phyloP scores from a whole-genome alignment of 1,140 invertebrate genomes.

The Trialeurodes vaporariorum region DNA sequence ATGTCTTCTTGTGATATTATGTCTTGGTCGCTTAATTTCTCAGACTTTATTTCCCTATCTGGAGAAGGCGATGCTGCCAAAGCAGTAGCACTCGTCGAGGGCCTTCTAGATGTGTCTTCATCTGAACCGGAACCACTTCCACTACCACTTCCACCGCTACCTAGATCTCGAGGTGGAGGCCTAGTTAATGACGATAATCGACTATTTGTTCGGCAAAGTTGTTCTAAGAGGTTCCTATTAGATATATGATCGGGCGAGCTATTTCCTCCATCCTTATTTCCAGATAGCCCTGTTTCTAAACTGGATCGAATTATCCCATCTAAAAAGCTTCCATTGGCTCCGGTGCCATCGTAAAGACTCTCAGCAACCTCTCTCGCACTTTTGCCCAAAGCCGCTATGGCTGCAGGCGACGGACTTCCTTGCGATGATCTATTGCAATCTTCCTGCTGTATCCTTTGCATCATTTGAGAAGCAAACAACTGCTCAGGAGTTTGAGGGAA shows the following conservation, averaged over 20 bases:
- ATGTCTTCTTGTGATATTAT: not conserved
- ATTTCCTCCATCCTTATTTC: slow-evolving; percentile 8
- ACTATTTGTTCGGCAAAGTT: not conserved
- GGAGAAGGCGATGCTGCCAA: not conserved
- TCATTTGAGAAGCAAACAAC: slow-evolving; percentile 68
- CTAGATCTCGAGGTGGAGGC: not conserved
- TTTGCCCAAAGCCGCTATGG: slow-evolving; percentile 36
- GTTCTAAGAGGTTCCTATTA: not conserved
- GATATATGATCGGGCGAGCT: not conserved
- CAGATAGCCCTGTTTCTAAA: slow-evolving; percentile 50
- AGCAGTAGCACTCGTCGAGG: not conserved
- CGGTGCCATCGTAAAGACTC: slow-evolving; percentile 45
- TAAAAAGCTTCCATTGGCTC: slow-evolving; percentile 58
- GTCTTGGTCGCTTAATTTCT: not conserved
- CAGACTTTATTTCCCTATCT: not conserved
- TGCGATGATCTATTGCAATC: slow-evolving; percentile 20
- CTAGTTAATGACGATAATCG: not conserved
- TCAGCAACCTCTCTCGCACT: slow-evolving; percentile 46
- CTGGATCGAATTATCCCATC: slow-evolving; percentile 70
- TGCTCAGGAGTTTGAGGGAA: slow-evolving; percentile 46
- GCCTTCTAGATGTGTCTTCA: not conserved
- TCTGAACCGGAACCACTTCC: not conserved
- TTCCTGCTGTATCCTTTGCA: slow-evolving; percentile 42
- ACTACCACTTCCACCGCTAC: not conserved
- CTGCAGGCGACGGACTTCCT: slow-evolving; percentile 25